These are phyloP conservation scores for Telmatherina bonti DNA, from an alignment of 2,797 vertebrate genomes.

Conservation along the genomic window DNA sequence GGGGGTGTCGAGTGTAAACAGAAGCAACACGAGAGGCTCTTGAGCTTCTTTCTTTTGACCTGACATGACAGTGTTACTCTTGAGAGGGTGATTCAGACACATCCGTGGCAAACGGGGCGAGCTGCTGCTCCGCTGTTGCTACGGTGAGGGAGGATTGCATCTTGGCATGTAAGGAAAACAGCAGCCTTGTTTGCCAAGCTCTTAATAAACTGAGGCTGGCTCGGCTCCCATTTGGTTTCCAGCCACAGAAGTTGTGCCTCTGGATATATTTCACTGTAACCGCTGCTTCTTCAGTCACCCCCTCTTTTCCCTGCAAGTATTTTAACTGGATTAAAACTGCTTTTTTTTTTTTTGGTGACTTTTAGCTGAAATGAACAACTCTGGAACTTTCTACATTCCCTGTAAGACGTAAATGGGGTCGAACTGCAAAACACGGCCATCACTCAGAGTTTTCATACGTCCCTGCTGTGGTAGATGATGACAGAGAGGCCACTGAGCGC, in stretches of 20 bases:
- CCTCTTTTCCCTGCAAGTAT: not conserved
- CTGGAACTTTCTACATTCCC: not conserved
- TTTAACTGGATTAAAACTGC: not conserved
- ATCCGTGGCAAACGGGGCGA: constrained; percentile 14
- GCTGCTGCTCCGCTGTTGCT: constrained; percentile 26
- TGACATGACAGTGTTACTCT: constrained; percentile 16
- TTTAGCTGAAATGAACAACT: constrained; percentile 16
- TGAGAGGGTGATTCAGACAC: constrained; percentile 1
- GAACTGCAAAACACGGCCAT: not conserved
- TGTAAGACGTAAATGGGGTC: not conserved
- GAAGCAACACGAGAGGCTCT: not conserved
- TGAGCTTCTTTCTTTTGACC: constrained; percentile 22
- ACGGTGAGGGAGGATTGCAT: constrained; percentile 17
- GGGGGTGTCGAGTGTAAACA: constrained; percentile 2
- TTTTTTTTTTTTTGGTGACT: not conserved
- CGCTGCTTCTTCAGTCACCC: not conserved
- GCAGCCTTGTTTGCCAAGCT: constrained; percentile 40
- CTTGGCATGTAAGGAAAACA: constrained; percentile 31
- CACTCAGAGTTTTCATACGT: not conserved
- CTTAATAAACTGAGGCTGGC: constrained; percentile 40
- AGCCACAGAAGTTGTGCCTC: constrained; percentile 4
- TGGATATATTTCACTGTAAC: constrained; percentile 14
- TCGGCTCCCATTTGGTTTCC: not conserved
- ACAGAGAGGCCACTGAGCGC: not conserved
- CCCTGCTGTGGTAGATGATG: not conserved